Percentiles rank a stretch among this genome's conserved stretches.
Evolutionary conservation across 2,888 invertebrate genomes (phyloP).

Genomic region (Muscina levida): DNA sequence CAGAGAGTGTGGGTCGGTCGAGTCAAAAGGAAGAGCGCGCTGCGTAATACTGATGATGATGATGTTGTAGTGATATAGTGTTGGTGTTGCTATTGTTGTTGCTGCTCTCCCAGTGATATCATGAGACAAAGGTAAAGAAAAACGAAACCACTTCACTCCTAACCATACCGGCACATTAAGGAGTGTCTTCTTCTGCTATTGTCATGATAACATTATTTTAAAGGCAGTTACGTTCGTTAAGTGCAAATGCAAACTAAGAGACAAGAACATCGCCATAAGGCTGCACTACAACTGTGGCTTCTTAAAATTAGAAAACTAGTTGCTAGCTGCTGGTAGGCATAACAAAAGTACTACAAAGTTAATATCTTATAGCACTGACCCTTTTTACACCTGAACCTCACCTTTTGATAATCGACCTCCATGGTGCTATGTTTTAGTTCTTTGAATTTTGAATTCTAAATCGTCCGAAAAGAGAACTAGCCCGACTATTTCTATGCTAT

Average conservation of each 20-base stretch:
- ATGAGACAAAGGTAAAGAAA: conserved; percentile 2
- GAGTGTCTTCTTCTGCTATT: conserved; percentile 29
- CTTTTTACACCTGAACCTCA: conserved; percentile 49
- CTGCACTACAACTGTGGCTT: conserved; percentile 3
- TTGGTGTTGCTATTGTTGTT: too few species aligned
- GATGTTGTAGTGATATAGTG: conserved; percentile 4
- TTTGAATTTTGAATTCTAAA: neutral
- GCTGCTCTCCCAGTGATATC: conserved; percentile 9
- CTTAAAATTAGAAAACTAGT: too few species aligned
- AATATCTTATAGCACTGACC: too few species aligned
- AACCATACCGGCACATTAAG: conserved; percentile 9
- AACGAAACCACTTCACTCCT: neutral
- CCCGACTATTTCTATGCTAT: too few species aligned
- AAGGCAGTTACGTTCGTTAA: too few species aligned
- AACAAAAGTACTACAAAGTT: too few species aligned
- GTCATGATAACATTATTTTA: conserved; percentile 21
- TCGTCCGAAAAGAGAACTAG: neutral
- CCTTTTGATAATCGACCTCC: conserved; percentile 16
- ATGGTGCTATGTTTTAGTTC: neutral
- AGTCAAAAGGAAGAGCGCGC: neutral
- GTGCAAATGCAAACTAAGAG: neutral
- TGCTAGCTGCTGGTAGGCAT: too few species aligned
- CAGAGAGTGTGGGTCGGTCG: conserved; percentile 17
- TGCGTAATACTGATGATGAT: conserved; percentile 8
- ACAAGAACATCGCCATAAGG: conserved; percentile 7